Evolutionary conservation across 1,140 invertebrate genomes (phyloP), one percentile per base, ranked within the genome.

Genomic region (Habropoda laboriosa): DNA sequence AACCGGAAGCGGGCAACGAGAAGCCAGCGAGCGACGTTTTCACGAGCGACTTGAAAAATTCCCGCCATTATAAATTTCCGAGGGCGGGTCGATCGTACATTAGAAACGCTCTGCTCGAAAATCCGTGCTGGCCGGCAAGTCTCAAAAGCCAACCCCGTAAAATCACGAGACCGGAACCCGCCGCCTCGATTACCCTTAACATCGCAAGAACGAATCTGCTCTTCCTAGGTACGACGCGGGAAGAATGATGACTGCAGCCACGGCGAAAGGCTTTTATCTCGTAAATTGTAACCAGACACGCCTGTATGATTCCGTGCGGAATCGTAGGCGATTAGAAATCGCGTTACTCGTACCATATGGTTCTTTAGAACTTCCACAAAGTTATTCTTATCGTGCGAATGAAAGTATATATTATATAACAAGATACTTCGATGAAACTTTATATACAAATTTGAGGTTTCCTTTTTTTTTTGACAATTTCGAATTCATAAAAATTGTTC

Each of bases 201-300:
- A 55, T 55, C 13, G 27, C 35, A 4, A 21, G 21, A 60, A 38
- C 13, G 70, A 72, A 27, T 60, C 49, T 13, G 3, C 18, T 64
- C 42, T 42, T n/a, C 10, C 12, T 3, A 24, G 32, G 3, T n/a
- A 10, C 16, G n/a, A 35, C n/a, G n/a, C 4, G 10, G n/a, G 24
- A 57, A 47, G 53, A 58, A 45, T 13, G 27, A 60, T 57, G 24
- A 27, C 42, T 18, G 4, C 42, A 13, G 18, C 61, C 42, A 47
- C 12, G 4, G 13, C 32, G 27, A 18, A 64, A 64, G 18, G 61
- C 61, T 64, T 64, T 64, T 64, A 64, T 64, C 61, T 40, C 71
- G 53, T 79, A 82, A 79, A 82, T 75, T 73, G 67, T 80, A 73
- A 85, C 72, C n/a, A 55, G 60, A 61, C 67, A 79, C 71, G 80